Conservation (phyloP, 2,797 vertebrate species). For the Chelonia mydas region DNA sequence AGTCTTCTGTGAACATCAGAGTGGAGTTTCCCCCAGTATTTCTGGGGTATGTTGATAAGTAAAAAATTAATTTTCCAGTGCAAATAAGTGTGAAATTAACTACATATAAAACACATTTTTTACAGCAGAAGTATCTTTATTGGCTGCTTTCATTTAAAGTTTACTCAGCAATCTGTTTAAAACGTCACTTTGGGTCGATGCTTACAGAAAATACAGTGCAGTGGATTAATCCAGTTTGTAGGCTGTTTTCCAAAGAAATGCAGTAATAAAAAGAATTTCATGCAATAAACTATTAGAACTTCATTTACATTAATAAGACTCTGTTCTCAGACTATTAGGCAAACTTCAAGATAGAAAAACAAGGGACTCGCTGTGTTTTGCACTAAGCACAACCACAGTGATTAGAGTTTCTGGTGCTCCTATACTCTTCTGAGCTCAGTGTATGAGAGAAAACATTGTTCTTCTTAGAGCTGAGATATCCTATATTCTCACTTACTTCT, state of each 20-base stretch:
- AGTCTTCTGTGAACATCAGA: slow-evolving; percentile 46
- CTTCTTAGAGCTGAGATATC: neutral
- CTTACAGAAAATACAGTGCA: slow-evolving; percentile 37
- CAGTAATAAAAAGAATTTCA: slow-evolving; percentile 67
- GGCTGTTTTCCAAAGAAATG: slow-evolving; percentile 61
- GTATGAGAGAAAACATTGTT: neutral
- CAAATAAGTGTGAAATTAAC: slow-evolving; percentile 93
- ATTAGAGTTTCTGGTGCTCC: slow-evolving; percentile 41
- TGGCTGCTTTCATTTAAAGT: slow-evolving; percentile 68
- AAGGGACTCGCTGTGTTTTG: neutral
- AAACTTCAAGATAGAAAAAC: slow-evolving; percentile 47
- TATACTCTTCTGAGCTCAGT: slow-evolving; percentile 34
- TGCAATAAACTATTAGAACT: slow-evolving; percentile 63
- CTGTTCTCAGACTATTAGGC: slow-evolving; percentile 69
- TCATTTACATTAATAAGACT: slow-evolving; percentile 70
- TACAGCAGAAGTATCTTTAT: slow-evolving; percentile 60
- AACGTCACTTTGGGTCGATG: slow-evolving; percentile 68
- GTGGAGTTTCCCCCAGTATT: slow-evolving; percentile 59
- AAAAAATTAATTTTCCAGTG: slow-evolving; percentile 90
- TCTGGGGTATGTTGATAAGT: slow-evolving; percentile 84
- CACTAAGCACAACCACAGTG: neutral
- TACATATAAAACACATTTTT: slow-evolving; percentile 81
- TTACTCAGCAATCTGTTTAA: slow-evolving; percentile 75
- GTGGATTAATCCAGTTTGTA: slow-evolving; percentile 49
- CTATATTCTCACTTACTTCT: neutral